Conservation (phyloP, 1,140 invertebrate genomes). For the Drosophila malerkotliana region DNA sequence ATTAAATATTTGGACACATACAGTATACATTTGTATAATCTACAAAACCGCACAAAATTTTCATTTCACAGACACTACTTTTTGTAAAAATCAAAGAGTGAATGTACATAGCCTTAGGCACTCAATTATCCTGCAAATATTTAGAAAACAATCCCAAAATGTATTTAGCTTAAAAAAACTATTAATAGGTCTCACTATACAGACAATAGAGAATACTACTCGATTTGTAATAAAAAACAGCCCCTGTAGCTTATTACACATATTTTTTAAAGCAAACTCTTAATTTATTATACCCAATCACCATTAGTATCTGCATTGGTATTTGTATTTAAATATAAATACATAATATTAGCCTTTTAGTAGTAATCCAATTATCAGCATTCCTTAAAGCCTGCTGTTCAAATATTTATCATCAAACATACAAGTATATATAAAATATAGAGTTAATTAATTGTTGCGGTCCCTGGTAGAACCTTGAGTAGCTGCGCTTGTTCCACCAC, state of each 20-base stretch:
- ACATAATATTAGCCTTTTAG: neutral
- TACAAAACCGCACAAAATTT: neutral
- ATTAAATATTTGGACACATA: too few relatives aligned
- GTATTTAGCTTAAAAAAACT: neutral
- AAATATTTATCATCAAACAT: neutral
- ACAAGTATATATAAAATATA: constrained; percentile 2
- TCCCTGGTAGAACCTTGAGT: constrained; percentile 54
- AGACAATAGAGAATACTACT: too few relatives aligned
- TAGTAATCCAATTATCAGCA: neutral
- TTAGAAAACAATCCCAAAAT: neutral
- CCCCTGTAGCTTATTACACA: too few relatives aligned
- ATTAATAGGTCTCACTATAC: too few relatives aligned
- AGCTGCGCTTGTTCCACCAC: constrained; percentile 64
- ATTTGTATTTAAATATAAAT: neutral
- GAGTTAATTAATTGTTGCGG: constrained; percentile 43
- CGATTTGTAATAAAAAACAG: too few relatives aligned
- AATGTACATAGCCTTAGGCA: neutral
- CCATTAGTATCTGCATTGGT: too few relatives aligned
- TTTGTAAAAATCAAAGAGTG: neutral
- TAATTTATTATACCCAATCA: too few relatives aligned
- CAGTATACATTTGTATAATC: too few relatives aligned
- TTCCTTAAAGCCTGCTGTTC: neutral
- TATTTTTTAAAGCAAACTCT: too few relatives aligned
- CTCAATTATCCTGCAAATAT: neutral
- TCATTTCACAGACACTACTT: neutral